phyloP scores from a whole-genome alignment of 2,888 invertebrate genomes.

The Seira musarum region DNA sequence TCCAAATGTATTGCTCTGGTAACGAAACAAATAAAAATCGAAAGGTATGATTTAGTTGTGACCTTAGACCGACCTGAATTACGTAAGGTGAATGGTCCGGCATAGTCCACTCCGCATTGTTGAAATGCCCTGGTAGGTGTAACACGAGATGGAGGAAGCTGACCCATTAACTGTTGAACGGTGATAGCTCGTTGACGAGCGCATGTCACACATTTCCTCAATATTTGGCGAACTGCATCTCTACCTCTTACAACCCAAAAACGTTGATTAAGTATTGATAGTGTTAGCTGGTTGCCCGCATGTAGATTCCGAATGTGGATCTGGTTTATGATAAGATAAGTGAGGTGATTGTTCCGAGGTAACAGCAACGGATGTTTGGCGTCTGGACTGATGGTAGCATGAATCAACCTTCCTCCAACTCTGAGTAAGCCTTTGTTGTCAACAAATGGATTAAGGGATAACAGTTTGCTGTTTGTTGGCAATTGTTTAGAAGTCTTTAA shows the following conservation, averaged over 20 bases:
- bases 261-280: background rate
- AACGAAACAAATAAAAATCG: conserved; percentile 17
- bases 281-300: conserved; percentile 22
- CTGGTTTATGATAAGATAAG: conserved; percentile 25
- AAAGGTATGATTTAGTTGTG: conserved; percentile 8
- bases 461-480: conserved; percentile 1
- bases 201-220: conserved; percentile 52
- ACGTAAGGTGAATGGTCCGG: conserved; percentile 24
- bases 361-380: conserved; percentile 38
- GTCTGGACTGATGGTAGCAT: conserved; percentile 63
- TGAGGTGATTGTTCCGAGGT: background rate
- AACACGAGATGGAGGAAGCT: conserved; percentile 69
- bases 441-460: conserved; percentile 58
- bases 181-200: conserved; percentile 25
- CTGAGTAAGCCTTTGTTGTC: conserved; percentile 61
- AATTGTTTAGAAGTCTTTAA: background rate
- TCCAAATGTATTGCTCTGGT: conserved; percentile 30
- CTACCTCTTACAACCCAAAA: conserved; percentile 39
- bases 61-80: background rate
- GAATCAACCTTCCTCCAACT: conserved; percentile 68
- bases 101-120: conserved; percentile 55
- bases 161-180: conserved; percentile 69
- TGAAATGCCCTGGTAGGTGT: conserved; percentile 67
- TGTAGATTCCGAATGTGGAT: conserved; percentile 17
- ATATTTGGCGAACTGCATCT: background rate